Conservation (phyloP, 2,113 vertebrate genomes). For the Tricholaema leucomelas region DNA sequence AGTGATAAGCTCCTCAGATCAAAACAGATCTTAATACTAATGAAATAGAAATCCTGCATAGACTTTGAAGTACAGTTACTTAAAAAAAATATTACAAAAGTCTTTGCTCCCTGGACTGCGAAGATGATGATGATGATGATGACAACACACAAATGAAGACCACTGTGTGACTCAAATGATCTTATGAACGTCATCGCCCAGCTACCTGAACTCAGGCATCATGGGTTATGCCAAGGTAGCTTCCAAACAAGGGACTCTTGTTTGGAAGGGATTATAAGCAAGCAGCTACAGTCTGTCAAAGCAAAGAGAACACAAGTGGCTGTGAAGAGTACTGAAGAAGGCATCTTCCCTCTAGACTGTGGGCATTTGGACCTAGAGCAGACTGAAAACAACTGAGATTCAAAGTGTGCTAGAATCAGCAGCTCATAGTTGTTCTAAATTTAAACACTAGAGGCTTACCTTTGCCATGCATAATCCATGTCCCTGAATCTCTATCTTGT, state of each 20-base stretch:
- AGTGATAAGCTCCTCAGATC: too few relatives aligned
- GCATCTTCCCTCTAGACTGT: constrained; percentile 68
- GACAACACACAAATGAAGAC: constrained; percentile 73
- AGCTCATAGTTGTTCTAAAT: constrained; percentile 55
- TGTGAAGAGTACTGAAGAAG: constrained; percentile 73
- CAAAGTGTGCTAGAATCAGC: constrained; percentile 23
- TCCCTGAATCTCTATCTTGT: constrained; percentile 51
- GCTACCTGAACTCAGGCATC: constrained; percentile 48
- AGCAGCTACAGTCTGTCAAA: constrained; percentile 51
- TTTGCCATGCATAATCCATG: constrained; percentile 71
- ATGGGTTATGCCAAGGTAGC: constrained; percentile 3
- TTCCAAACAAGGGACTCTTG: constrained; percentile 36
- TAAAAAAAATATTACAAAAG: constrained; percentile 82
- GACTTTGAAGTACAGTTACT: neutral
- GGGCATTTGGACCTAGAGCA: constrained; percentile 80
- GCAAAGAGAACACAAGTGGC: constrained; percentile 73
- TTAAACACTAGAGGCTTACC: constrained; percentile 64
- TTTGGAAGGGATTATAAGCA: constrained; percentile 3
- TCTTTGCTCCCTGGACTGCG: constrained; percentile 79
- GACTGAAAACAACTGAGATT: constrained; percentile 79
- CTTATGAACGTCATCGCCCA: constrained; percentile 63
- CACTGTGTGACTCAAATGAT: constrained; percentile 74
- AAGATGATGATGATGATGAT: constrained; percentile 74
- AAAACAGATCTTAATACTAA: too few relatives aligned
- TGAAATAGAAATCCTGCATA: too few relatives aligned